A percentile compares a stretch with the other conserved stretches of the same genome.
These are phyloP conservation scores for Argyresthia albistria DNA, from an alignment of 2,888 invertebrate genomes.

Conservation along the genomic window DNA sequence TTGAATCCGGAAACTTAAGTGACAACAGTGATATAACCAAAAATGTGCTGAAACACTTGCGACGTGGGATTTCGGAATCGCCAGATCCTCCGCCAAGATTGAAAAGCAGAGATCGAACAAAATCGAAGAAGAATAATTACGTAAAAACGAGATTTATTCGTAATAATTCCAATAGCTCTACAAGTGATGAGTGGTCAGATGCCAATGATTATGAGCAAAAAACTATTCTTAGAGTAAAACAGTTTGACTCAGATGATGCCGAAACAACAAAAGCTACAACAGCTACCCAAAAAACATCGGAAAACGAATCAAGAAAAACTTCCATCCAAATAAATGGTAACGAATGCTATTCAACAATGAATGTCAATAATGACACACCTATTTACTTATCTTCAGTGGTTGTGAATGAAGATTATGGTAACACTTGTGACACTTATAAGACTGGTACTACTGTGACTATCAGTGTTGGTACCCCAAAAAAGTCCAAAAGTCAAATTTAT, in stretches of 20 bases:
- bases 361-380: constrained; percentile 78
- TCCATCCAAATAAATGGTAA: constrained; percentile 83
- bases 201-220: constrained; percentile 61
- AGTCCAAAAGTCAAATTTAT: constrained; percentile 66
- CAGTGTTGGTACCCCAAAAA: constrained; percentile 69
- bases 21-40: constrained; percentile 59
- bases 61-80: constrained; percentile 53
- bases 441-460: constrained; percentile 75
- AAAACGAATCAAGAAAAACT: constrained; percentile 70
- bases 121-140: constrained; percentile 61
- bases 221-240: constrained; percentile 53
- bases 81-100: constrained; percentile 63
- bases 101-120: constrained; percentile 45
- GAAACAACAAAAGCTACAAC: constrained; percentile 29
- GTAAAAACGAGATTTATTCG: constrained; percentile 64
- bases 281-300: constrained; percentile 29
- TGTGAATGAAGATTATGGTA: constrained; percentile 72
- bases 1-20: constrained; percentile 48
- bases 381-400: constrained; percentile 82
- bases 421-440: constrained; percentile 56
- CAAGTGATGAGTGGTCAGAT: constrained; percentile 67
- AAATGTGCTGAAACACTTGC: constrained; percentile 48
- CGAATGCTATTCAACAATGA: constrained; percentile 83
- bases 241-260: constrained; percentile 64
- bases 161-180: constrained; percentile 57